These are phyloP conservation scores for Dynastes tityus DNA, from an alignment of 2,888 invertebrate species.

Conservation along the genomic window DNA sequence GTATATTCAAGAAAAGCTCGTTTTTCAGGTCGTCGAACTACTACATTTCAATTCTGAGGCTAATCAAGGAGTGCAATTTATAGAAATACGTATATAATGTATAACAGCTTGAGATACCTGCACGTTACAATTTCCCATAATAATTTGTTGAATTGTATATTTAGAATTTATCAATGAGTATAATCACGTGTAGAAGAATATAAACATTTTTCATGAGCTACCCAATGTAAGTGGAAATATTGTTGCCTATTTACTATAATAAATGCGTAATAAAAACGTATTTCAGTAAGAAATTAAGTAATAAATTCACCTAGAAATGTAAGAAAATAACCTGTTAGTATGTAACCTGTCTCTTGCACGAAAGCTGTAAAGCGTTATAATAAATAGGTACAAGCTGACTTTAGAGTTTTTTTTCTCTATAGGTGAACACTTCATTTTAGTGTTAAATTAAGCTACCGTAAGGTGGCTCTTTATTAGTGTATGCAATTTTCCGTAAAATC, in stretches of 20 bases:
- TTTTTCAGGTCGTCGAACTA: too few relatives aligned
- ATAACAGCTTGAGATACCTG: too few relatives aligned
- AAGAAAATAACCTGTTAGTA: conserved; percentile 6
- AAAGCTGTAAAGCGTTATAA: not conserved
- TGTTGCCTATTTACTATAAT: not conserved
- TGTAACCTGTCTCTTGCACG: not conserved
- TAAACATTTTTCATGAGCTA: not conserved
- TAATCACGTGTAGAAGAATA: too few relatives aligned
- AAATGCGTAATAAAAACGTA: not conserved
- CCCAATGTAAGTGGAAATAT: not conserved
- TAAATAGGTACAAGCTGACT: not conserved
- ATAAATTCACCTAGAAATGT: not conserved
- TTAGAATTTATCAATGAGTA: not conserved
- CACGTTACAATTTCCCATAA: not conserved
- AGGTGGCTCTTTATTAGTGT: not conserved
- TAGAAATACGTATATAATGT: too few relatives aligned
- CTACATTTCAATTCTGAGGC: too few relatives aligned
- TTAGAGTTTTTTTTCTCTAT: not conserved
- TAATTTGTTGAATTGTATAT: not conserved
- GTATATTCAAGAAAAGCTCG: too few relatives aligned
- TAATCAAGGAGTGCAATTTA: too few relatives aligned
- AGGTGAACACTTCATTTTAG: not conserved
- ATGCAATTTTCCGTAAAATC: not conserved
- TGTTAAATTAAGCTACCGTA: not conserved
- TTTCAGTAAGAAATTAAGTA: not conserved